phyloP scores from a whole-genome alignment of 2,888 invertebrate genomes.

The Caenorhabditis auriculariae region DNA sequence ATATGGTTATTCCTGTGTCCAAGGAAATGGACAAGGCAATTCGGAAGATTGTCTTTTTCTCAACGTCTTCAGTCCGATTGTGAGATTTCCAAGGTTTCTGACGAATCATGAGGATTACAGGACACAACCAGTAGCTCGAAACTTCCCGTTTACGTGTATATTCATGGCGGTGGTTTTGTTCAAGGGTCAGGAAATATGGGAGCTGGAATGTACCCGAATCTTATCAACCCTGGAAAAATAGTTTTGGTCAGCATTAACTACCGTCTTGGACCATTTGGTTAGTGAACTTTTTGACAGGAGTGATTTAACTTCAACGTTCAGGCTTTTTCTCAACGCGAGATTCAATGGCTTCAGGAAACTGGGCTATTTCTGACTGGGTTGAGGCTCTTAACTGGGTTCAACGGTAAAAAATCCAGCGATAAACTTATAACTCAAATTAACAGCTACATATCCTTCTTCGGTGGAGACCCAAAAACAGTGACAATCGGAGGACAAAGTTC shows the following conservation, averaged over 20 bases:
- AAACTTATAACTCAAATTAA: not conserved
- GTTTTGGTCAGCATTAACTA: constrained; percentile 33
- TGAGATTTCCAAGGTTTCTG: constrained; percentile 2
- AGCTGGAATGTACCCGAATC: constrained; percentile 25
- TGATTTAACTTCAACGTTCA: not conserved
- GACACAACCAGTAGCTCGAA: constrained; percentile 15
- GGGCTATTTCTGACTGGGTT: constrained; percentile 33
- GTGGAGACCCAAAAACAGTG: constrained; percentile 27
- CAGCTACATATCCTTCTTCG: constrained; percentile 30
- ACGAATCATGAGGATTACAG: constrained; percentile 3
- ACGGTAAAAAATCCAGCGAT: not conserved
- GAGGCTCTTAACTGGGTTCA: constrained; percentile 35
- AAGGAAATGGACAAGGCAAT: constrained; percentile 10
- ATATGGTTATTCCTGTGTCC: constrained; percentile 21
- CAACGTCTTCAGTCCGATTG: constrained; percentile 30
- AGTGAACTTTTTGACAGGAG: not conserved
- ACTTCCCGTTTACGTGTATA: constrained; percentile 31
- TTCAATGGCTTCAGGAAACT: constrained; percentile 29
- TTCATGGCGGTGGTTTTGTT: constrained; percentile 36
- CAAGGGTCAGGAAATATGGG: constrained; percentile 30
- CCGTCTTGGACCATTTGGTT: constrained; percentile 37
- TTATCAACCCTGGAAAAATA: constrained; percentile 27
- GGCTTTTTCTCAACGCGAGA: constrained; percentile 37
- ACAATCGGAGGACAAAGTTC: constrained; percentile 39
- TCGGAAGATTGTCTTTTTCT: constrained; percentile 33